phyloP scores from a whole-genome alignment of 2,888 invertebrate species.

The Ormia ochracea region DNA sequence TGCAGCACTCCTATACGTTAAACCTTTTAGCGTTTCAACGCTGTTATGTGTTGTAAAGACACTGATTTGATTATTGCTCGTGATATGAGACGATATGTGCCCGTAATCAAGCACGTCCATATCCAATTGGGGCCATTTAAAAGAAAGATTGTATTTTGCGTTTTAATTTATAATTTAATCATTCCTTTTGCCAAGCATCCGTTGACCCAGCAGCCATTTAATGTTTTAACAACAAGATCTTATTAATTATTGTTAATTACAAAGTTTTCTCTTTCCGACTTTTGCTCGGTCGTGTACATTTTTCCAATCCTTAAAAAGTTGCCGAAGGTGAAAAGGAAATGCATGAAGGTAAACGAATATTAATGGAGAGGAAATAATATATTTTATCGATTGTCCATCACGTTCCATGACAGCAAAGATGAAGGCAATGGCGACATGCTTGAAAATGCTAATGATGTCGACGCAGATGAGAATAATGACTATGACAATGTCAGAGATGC shows the following conservation, averaged over 20 bases:
- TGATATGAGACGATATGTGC: background rate
- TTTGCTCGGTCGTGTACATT: background rate
- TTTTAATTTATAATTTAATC: conserved; percentile 33
- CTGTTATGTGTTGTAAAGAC: background rate
- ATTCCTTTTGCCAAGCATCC: conserved; percentile 6
- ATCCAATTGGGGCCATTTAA: conserved; percentile 10
- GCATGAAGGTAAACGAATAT: conserved; percentile 28
- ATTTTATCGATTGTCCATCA: conserved; percentile 49
- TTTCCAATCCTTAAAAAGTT: conserved; percentile 14
- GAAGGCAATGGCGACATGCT: conserved; percentile 1
- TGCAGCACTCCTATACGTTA: background rate
- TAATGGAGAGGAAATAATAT: conserved; percentile 32
- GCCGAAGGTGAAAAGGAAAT: conserved; percentile 31
- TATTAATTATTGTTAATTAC: conserved; percentile 57
- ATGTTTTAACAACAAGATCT: conserved; percentile 34
- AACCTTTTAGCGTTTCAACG: background rate
- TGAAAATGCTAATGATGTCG: too few relatives aligned
- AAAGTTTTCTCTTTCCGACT: conserved; percentile 4
- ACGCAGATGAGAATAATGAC: background rate
- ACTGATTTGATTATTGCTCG: conserved; percentile 14
- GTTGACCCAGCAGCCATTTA: background rate
- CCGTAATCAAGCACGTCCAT: conserved; percentile 10
- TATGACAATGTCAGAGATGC: background rate
- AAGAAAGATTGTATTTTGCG: background rate
- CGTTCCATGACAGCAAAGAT: background rate